Evolutionary conservation across 2,113 vertebrate species (phyloP).

Genomic region (Apteryx owenii): DNA sequence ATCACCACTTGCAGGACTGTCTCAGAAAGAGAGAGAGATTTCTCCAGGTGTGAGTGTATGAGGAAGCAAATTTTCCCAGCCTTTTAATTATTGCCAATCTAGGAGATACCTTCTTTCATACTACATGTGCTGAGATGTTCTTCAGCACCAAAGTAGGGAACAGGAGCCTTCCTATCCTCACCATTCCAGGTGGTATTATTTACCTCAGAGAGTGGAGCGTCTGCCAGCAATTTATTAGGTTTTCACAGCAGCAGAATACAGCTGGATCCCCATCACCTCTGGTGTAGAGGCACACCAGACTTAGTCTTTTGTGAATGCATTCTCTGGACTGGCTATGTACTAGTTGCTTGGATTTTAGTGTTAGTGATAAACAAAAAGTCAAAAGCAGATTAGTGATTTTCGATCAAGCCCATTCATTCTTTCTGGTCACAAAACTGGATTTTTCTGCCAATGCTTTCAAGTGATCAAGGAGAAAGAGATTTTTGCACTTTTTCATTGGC

Average conservation of each 20-base stretch:
- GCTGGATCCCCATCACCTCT: neutral
- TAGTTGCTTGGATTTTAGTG: neutral
- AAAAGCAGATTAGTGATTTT: neutral
- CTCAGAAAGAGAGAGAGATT: neutral
- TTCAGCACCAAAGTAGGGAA: neutral
- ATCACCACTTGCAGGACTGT: neutral
- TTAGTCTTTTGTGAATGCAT: neutral
- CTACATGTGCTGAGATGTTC: neutral
- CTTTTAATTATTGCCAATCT: neutral
- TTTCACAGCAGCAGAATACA: neutral
- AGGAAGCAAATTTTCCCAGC: neutral
- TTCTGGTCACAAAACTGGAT: neutral
- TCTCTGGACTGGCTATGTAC: neutral
- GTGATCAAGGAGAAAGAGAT: neutral
- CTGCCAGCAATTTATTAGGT: neutral
- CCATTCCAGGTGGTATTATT: neutral
- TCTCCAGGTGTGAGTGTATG: neutral
- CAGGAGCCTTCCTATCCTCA: neutral
- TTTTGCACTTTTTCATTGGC: neutral
- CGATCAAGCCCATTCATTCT: neutral
- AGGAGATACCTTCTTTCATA: neutral
- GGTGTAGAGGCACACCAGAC: neutral
- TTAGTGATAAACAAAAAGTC: neutral
- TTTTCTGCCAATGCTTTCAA: neutral
- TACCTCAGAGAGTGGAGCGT: accelerated